These are phyloP conservation scores for Chlorospingus semifuscus DNA, from an alignment of 2,797 vertebrate genomes.

Conservation along the genomic window DNA sequence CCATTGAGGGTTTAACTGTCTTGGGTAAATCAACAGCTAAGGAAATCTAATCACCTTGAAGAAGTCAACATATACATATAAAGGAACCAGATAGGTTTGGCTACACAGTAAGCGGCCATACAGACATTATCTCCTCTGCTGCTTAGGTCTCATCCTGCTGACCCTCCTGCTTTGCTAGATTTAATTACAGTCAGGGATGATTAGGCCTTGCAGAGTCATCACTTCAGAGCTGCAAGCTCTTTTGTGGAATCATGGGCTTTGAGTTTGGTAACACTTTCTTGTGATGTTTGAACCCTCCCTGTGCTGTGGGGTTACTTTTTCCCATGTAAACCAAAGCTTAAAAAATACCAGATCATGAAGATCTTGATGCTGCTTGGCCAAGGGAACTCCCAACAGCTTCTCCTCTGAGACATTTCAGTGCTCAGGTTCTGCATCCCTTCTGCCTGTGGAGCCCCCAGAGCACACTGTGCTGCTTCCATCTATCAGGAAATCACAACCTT, in stretches of 20 bases:
- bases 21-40: constrained; percentile 42
- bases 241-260: background rate
- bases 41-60: background rate
- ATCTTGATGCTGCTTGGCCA: background rate
- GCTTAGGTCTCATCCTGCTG: background rate
- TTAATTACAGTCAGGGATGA: background rate
- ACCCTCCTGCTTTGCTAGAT: background rate
- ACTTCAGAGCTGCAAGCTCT: background rate
- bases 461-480: background rate
- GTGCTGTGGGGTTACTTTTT: background rate
- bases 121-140: background rate
- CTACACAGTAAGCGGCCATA: background rate
- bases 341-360: background rate
- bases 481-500: background rate
- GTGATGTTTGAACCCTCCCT: background rate
- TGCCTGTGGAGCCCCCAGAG: accelerated
- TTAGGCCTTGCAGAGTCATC: background rate
- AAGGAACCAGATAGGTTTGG: background rate
- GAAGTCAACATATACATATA: background rate
- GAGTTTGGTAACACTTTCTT: background rate
- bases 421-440: background rate
- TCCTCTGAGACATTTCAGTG: background rate
- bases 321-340: background rate
- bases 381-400: background rate
- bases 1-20: constrained; percentile 55